Conservation (phyloP, 2,113 vertebrate genomes). For the Bagarius yarrelli region DNA sequence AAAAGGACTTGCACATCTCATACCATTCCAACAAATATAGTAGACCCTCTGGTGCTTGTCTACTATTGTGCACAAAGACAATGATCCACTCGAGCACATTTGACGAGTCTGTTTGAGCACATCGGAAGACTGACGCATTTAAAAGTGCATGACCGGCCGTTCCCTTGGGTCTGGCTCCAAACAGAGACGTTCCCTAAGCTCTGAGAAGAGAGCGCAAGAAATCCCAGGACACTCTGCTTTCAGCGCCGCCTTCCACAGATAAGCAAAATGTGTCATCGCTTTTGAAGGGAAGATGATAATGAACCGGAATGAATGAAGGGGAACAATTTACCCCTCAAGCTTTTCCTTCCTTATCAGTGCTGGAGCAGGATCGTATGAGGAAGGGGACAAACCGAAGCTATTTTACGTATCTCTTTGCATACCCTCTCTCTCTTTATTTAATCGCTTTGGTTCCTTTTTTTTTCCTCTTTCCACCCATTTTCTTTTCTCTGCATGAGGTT, state of each 20-base stretch:
- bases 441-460: slow-evolving; percentile 39
- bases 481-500: slow-evolving; percentile 20
- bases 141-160: background rate
- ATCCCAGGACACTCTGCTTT: slow-evolving; percentile 19
- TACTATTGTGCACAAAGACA: slow-evolving; percentile 34
- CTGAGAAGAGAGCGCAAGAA: slow-evolving; percentile 13
- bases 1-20: slow-evolving; percentile 37
- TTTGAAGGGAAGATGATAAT: slow-evolving; percentile 26
- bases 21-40: slow-evolving; percentile 33
- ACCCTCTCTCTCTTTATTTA: slow-evolving; percentile 31
- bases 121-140: background rate
- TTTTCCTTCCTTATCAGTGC: slow-evolving; percentile 43
- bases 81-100: slow-evolving; percentile 12
- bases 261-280: slow-evolving; percentile 39
- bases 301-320: slow-evolving; percentile 28
- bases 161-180: slow-evolving; percentile 29
- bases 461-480: slow-evolving; percentile 4
- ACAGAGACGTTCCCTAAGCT: slow-evolving; percentile 40
- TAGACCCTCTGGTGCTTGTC: slow-evolving; percentile 51
- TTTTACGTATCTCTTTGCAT: slow-evolving; percentile 29
- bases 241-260: slow-evolving; percentile 32
- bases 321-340: slow-evolving; percentile 5
- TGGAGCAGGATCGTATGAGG: slow-evolving; percentile 37
- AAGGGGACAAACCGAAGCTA: slow-evolving; percentile 33
- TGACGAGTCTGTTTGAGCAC: slow-evolving; percentile 24